Conservation (phyloP, 2,888 invertebrate genomes). For the Chironomus riparius region DNA sequence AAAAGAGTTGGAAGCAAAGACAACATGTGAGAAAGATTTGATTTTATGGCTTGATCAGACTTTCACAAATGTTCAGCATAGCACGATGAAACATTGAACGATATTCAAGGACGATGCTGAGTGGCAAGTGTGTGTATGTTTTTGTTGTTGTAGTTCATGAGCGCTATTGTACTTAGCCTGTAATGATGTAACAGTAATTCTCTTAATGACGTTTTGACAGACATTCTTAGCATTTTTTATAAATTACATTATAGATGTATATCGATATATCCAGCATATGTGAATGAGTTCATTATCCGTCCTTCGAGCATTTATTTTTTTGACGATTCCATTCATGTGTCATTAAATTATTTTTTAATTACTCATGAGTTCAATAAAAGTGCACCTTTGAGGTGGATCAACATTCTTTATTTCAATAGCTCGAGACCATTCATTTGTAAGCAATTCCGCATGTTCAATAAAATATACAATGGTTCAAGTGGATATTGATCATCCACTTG, state of each 20-base stretch:
- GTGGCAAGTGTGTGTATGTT: neutral
- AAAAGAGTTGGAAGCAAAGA: too few species aligned
- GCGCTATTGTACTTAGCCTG: neutral
- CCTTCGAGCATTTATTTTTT: neutral
- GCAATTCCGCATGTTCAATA: too few species aligned
- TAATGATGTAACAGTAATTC: neutral
- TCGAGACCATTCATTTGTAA: too few species aligned
- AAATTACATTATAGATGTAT: too few species aligned
- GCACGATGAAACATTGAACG: neutral
- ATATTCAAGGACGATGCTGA: neutral
- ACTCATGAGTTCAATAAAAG: neutral
- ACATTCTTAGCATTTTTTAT: neutral
- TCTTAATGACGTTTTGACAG: neutral
- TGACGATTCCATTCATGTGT: neutral
- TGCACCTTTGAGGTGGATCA: too few species aligned
- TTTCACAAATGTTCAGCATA: neutral
- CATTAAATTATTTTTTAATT: neutral
- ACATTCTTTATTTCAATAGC: too few species aligned
- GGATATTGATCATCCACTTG: neutral
- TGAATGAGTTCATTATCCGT: neutral
- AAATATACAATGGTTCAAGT: too few species aligned
- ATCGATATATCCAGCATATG: too few species aligned
- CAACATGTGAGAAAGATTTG: too few species aligned
- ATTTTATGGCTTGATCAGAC: neutral
- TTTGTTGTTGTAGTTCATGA: neutral